Conservation (phyloP, 2,888 invertebrate species). For the Tetheella fluctuosa region DNA sequence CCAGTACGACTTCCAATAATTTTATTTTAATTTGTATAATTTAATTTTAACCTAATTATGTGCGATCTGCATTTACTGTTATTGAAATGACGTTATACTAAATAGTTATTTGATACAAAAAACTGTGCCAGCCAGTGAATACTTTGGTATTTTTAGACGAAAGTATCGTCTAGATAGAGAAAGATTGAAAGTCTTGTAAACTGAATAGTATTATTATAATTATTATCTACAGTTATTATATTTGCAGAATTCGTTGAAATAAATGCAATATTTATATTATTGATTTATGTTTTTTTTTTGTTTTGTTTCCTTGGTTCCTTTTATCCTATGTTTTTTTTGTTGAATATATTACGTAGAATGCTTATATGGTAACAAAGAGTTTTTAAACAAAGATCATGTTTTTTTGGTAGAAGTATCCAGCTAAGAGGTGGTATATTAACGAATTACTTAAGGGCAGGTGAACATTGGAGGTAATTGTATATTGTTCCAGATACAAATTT, state of each 20-base stretch:
- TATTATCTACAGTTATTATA: constrained; percentile 83
- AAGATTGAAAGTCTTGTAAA: constrained; percentile 78
- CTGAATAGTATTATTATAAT: constrained; percentile 83
- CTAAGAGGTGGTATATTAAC: constrained; percentile 49
- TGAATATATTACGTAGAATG: constrained; percentile 47
- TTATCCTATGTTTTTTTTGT: constrained; percentile 68
- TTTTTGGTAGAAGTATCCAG: constrained; percentile 49
- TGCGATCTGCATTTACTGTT: constrained; percentile 83
- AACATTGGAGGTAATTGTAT: constrained; percentile 51
- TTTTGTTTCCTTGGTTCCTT: constrained; percentile 73
- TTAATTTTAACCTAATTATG: constrained; percentile 76
- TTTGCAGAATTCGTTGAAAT: constrained; percentile 84
- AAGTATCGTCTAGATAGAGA: constrained; percentile 56
- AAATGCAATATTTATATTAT: constrained; percentile 85
- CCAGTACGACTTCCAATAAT: constrained; percentile 79
- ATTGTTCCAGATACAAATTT: constrained; percentile 36
- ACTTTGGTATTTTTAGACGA: constrained; percentile 60
- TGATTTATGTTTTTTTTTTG: constrained; percentile 79
- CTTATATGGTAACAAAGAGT: constrained; percentile 47
- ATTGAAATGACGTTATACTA: constrained; percentile 71
- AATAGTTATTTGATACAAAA: constrained; percentile 73
- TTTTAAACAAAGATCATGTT: constrained; percentile 41
- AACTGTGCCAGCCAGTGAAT: constrained; percentile 78
- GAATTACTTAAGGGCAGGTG: constrained; percentile 61
- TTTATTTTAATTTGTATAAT: constrained; percentile 80